A percentile compares a stretch with the other conserved stretches of the same genome.
These are phyloP conservation scores for Drosophila baimaii DNA, from an alignment of 1,140 invertebrate species.

Conservation along the genomic window DNA sequence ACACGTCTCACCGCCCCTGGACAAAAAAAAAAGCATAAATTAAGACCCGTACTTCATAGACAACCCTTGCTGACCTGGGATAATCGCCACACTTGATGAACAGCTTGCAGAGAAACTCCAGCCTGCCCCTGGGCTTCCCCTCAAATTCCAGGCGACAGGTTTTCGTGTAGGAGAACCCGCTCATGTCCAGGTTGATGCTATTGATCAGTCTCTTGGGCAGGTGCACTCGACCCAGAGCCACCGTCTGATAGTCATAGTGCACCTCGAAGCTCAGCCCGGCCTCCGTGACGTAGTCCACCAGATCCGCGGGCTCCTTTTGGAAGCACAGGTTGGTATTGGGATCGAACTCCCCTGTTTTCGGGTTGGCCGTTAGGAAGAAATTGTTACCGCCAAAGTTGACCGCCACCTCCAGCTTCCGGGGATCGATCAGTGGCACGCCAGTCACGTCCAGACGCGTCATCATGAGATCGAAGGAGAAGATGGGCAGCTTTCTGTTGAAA, in stretches of 20 bases:
- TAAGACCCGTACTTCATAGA: too few species aligned
- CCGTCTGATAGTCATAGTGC: neutral
- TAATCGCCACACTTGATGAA: slow-evolving; percentile 36
- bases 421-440: slow-evolving; percentile 5
- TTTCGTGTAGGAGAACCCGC: slow-evolving; percentile 22
- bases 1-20: slow-evolving; percentile 23
- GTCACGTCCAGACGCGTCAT: slow-evolving; percentile 18
- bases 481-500: slow-evolving; percentile 4
- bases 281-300: slow-evolving; percentile 3
- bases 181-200: slow-evolving; percentile 18
- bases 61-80: slow-evolving; percentile 15
- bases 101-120: slow-evolving; percentile 35
- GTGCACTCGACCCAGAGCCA: neutral
- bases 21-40: neutral
- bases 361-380: slow-evolving; percentile 5
- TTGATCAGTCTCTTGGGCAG: slow-evolving; percentile 6
- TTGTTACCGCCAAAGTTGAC: slow-evolving; percentile 12
- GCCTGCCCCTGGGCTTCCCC: neutral
- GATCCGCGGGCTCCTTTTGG: slow-evolving; percentile 10
- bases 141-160: slow-evolving; percentile 7
- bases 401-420: slow-evolving; percentile 17
- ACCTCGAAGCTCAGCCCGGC: slow-evolving; percentile 18
- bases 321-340: slow-evolving; percentile 14
- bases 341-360: slow-evolving; percentile 12
- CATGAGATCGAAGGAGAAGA: slow-evolving; percentile 29